Evolutionary conservation across 1,140 invertebrate genomes (phyloP).

Genomic region (Hylaeus anthracinus): DNA sequence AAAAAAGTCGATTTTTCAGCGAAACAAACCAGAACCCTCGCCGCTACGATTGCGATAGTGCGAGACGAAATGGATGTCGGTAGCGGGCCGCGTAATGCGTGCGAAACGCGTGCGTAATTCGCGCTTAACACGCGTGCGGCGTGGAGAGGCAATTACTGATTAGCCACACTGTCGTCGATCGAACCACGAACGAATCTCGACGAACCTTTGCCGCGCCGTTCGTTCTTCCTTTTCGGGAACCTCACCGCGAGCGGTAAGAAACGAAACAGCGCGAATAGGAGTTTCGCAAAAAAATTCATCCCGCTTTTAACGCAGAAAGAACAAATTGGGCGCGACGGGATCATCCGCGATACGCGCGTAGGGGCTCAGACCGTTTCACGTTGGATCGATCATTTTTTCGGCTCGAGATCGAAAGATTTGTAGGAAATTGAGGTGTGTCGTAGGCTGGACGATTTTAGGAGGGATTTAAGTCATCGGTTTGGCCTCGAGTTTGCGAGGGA

Average conservation of each 20-base stretch:
- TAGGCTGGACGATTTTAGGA: no score
- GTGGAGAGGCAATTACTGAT: slow-evolving; percentile 73
- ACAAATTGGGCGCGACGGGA: no score
- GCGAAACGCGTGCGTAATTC: slow-evolving; percentile 62
- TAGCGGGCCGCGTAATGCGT: slow-evolving; percentile 67
- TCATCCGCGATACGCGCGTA: no score
- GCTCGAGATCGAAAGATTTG: no score
- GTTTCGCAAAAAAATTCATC: neutral
- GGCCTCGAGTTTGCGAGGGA: no score
- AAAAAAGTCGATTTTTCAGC: no score
- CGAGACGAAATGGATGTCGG: slow-evolving; percentile 58
- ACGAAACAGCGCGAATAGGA: neutral
- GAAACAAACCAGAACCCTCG: no score
- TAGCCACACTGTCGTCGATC: slow-evolving; percentile 69
- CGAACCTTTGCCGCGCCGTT: slow-evolving; percentile 18
- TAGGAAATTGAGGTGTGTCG: no score
- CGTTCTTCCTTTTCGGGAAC: slow-evolving; percentile 16
- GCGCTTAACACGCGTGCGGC: slow-evolving; percentile 67
- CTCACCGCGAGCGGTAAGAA: slow-evolving; percentile 9
- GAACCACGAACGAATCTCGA: slow-evolving; percentile 61
- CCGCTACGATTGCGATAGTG: neutral
- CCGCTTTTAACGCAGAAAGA: neutral
- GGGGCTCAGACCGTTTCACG: no score
- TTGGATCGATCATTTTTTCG: no score
- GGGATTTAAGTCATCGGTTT: no score